phyloP scores from a whole-genome alignment of 2,888 invertebrate species.

The Nomada lathburiana region DNA sequence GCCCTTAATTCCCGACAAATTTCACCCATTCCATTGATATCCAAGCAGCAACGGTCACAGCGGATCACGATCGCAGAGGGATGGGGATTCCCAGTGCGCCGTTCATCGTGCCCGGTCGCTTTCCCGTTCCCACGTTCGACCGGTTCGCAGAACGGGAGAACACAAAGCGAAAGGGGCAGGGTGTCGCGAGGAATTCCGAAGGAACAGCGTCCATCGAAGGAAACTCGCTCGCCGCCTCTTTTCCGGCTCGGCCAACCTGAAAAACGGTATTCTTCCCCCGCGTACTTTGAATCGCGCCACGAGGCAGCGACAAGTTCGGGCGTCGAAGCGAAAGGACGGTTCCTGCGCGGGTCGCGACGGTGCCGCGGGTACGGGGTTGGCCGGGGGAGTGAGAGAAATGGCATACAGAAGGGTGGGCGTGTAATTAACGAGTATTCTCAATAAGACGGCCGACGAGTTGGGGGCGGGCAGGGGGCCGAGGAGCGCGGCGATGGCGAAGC shows the following conservation, averaged over 20 bases:
- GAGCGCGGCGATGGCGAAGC: slow-evolving; percentile 53
- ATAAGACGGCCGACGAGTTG: slow-evolving; percentile 70
- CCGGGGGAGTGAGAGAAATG: background rate
- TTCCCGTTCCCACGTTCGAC: slow-evolving; percentile 48
- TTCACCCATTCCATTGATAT: slow-evolving; percentile 18
- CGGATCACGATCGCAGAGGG: background rate
- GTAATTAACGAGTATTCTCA: slow-evolving; percentile 80
- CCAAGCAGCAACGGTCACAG: slow-evolving; percentile 9
- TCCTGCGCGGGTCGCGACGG: slow-evolving; percentile 3
- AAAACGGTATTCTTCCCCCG: slow-evolving; percentile 58
- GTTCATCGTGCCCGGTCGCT: slow-evolving; percentile 40
- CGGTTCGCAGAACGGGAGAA: slow-evolving; percentile 28
- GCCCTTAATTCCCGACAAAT: slow-evolving; percentile 50
- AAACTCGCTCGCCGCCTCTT: slow-evolving; percentile 60
- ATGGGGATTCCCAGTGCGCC: slow-evolving; percentile 11
- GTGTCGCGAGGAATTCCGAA: slow-evolving; percentile 61
- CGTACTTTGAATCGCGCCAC: slow-evolving; percentile 58
- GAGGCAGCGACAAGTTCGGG: slow-evolving; percentile 41
- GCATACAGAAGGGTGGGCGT: slow-evolving; percentile 57
- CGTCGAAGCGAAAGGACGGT: slow-evolving; percentile 48
- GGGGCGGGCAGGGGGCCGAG: slow-evolving; percentile 46
- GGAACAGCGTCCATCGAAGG: slow-evolving; percentile 56
- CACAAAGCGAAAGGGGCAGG: slow-evolving; percentile 50
- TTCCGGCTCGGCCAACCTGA: slow-evolving; percentile 71
- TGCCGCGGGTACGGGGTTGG: background rate